These are phyloP conservation scores for Micoletzkya japonica DNA, from an alignment of 2,888 invertebrate genomes.

Conservation along the genomic window DNA sequence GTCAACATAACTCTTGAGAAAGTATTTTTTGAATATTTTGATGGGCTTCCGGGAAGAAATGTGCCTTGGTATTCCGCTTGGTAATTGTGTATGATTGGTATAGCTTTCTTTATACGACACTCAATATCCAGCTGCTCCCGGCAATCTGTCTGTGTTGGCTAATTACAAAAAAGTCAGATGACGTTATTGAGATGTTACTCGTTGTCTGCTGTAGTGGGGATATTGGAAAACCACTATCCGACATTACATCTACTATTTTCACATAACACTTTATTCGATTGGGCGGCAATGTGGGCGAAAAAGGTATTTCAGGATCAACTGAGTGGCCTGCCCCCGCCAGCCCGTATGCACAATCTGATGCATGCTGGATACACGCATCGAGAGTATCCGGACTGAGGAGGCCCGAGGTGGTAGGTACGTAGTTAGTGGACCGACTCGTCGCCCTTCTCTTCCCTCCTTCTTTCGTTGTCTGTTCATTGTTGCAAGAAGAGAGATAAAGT, in stretches of 20 bases:
- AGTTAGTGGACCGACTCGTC: background rate
- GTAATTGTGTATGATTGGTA: background rate
- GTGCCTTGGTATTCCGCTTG: background rate
- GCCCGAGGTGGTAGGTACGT: background rate
- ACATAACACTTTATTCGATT: too few species aligned
- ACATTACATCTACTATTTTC: too few species aligned
- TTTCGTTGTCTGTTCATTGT: background rate
- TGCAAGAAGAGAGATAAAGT: background rate
- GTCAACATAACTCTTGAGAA: too few species aligned
- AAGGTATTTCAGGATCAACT: conserved; percentile 38
- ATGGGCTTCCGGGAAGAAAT: background rate
- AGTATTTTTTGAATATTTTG: background rate
- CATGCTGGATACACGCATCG: conserved; percentile 48
- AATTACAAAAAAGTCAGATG: too few species aligned
- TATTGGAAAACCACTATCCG: too few species aligned
- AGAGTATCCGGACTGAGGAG: conserved; percentile 33
- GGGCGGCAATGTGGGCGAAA: too few species aligned
- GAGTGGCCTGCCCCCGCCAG: conserved; percentile 48
- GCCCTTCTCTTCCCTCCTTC: too few species aligned
- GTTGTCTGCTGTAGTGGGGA: too few species aligned
- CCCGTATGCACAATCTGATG: conserved; percentile 52
- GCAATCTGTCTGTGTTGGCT: too few species aligned
- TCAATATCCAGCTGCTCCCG: too few species aligned
- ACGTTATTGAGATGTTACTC: too few species aligned
- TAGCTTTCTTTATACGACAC: too few species aligned